Percentiles rank a stretch among this genome's conserved stretches.
phyloP scores from a whole-genome alignment of 1,140 invertebrate species.

The Choristoneura fumiferana region DNA sequence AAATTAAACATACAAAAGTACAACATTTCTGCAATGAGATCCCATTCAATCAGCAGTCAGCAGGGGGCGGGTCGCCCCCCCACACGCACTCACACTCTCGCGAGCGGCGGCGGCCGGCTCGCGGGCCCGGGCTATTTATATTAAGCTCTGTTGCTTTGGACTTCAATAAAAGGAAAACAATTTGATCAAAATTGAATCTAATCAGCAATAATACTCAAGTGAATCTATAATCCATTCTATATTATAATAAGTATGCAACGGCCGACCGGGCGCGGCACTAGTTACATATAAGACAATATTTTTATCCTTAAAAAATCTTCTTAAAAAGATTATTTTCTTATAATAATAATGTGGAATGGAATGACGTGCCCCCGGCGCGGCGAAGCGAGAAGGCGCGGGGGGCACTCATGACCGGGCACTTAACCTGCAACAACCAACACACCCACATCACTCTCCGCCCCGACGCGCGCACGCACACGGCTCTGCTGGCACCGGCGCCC shows the following conservation, averaged over 20 bases:
- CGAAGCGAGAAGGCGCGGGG: slow-evolving; percentile 47
- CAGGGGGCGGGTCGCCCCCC: slow-evolving; percentile 31
- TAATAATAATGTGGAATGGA: slow-evolving; percentile 75
- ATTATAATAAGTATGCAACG: slow-evolving; percentile 69
- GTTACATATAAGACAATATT: slow-evolving; percentile 53
- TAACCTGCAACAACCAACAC: slow-evolving; percentile 53
- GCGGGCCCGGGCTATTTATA: background rate
- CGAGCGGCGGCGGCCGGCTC: slow-evolving; percentile 22
- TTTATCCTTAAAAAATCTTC: slow-evolving; percentile 62
- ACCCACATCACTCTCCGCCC: background rate
- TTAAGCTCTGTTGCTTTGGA: slow-evolving; percentile 12
- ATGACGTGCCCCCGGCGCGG: slow-evolving; percentile 64
- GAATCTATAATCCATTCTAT: slow-evolving; percentile 75
- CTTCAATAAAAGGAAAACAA: slow-evolving; percentile 58
- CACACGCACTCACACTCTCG: slow-evolving; percentile 33
- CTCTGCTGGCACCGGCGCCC: slow-evolving; percentile 10
- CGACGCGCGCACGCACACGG: slow-evolving; percentile 5
- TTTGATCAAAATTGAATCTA: slow-evolving; percentile 67
- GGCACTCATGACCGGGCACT: slow-evolving; percentile 68
- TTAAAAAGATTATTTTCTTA: slow-evolving; percentile 71
- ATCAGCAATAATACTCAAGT: slow-evolving; percentile 75
- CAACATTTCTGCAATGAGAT: slow-evolving; percentile 70
- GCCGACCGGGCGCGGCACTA: slow-evolving; percentile 40
- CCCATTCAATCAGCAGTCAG: slow-evolving; percentile 50
- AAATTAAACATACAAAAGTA: slow-evolving; percentile 66